Conservation (phyloP, 2,113 vertebrate genomes). For the Alces alces region DNA sequence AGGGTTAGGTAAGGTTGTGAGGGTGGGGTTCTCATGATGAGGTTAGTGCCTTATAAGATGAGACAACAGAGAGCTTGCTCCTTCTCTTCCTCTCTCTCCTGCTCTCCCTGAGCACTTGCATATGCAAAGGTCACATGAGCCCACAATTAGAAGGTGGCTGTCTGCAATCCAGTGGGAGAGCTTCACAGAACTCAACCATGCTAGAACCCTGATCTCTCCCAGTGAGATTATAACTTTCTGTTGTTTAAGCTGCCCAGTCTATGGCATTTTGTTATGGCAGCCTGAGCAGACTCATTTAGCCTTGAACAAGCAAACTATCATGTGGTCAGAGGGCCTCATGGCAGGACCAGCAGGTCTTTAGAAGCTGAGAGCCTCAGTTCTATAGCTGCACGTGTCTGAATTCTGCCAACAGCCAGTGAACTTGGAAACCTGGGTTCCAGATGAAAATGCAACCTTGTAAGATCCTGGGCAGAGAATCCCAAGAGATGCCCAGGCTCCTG, state of each 20-base stretch:
- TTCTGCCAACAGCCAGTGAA: background rate
- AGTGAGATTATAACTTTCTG: background rate
- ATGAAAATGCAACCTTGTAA: background rate
- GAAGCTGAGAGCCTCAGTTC: background rate
- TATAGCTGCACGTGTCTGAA: background rate
- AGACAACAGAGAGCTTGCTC: background rate
- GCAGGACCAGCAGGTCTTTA: background rate
- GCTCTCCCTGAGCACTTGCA: background rate
- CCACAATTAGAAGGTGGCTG: background rate
- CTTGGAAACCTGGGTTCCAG: background rate
- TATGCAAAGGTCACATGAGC: background rate
- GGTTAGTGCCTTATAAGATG: background rate
- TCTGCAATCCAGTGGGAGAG: background rate
- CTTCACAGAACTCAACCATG: background rate
- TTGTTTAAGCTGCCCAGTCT: background rate
- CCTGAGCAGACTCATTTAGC: background rate
- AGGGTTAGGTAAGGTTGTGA: background rate
- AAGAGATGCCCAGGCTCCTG: background rate
- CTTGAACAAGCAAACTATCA: background rate
- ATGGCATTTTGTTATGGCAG: background rate
- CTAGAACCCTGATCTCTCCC: background rate
- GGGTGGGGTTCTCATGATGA: background rate
- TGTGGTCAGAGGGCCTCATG: background rate
- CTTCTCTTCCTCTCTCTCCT: background rate
- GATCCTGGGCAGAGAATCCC: background rate